A percentile compares a stretch with the other conserved stretches of the same genome.
These are phyloP conservation scores for Ectemnius cavifrons DNA, from an alignment of 2,888 invertebrate species.

Conservation along the genomic window DNA sequence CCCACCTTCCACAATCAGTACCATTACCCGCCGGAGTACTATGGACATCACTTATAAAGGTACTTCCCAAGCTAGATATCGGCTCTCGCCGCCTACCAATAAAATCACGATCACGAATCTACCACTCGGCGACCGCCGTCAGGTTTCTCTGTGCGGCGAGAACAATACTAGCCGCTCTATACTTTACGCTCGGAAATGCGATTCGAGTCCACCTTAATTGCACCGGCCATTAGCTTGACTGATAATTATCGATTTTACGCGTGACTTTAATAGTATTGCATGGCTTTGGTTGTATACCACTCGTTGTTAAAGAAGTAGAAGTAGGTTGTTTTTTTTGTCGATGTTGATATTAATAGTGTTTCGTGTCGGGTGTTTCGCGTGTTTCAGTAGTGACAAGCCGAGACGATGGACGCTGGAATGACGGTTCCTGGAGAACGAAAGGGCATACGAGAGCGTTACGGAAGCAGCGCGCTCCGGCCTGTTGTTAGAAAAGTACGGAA, in stretches of 20 bases:
- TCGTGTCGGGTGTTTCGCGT: slow-evolving; percentile 37
- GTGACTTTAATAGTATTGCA: too few species aligned
- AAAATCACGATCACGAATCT: too few species aligned
- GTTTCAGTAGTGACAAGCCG: slow-evolving; percentile 55
- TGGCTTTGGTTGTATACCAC: too few species aligned
- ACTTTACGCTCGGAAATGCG: too few species aligned
- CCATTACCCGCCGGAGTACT: slow-evolving; percentile 95
- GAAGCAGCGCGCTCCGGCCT: slow-evolving; percentile 50
- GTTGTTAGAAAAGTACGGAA: slow-evolving; percentile 31
- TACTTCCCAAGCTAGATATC: slow-evolving; percentile 48
- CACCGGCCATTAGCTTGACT: too few species aligned
- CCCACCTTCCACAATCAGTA: slow-evolving; percentile 96
- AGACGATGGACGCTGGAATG: slow-evolving; percentile 47
- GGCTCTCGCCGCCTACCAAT: too few species aligned
- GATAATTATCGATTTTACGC: neutral
- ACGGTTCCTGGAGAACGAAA: slow-evolving; percentile 54
- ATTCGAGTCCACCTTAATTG: too few species aligned
- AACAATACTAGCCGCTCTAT: too few species aligned
- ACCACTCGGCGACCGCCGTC: too few species aligned
- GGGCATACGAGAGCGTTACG: slow-evolving; percentile 46
- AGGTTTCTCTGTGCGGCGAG: too few species aligned
- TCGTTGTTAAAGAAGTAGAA: too few species aligned
- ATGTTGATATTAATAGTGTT: neutral
- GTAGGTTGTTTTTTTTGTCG: neutral
- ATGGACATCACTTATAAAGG: slow-evolving; percentile 93